phyloP scores from a whole-genome alignment of 2,888 invertebrate genomes.

The Drosophila paracracens region DNA sequence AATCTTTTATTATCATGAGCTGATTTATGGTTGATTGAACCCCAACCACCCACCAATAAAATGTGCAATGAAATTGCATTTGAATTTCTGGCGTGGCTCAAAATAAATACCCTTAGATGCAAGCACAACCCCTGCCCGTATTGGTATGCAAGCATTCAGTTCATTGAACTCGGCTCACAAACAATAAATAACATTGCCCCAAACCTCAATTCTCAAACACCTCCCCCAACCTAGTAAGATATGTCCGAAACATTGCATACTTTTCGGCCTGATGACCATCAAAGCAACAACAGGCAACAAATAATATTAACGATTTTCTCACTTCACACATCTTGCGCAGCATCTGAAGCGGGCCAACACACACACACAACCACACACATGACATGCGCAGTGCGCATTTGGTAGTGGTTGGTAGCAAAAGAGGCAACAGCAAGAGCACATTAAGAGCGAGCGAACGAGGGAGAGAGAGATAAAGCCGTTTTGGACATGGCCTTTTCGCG shows the following conservation, averaged over 20 bases:
- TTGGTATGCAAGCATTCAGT: slow-evolving; percentile 22
- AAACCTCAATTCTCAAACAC: slow-evolving; percentile 19
- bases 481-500: slow-evolving; percentile 82
- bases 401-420: slow-evolving; percentile 61
- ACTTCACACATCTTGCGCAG: slow-evolving; percentile 58
- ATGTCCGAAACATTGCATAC: slow-evolving; percentile 52
- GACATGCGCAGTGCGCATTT: slow-evolving; percentile 78
- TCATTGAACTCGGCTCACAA: slow-evolving; percentile 52
- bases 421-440: slow-evolving; percentile 44
- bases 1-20: neutral
- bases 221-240: slow-evolving; percentile 30
- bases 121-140: neutral
- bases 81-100: slow-evolving; percentile 13
- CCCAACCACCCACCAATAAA: neutral
- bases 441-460: slow-evolving; percentile 36
- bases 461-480: slow-evolving; percentile 1
- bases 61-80: slow-evolving; percentile 2
- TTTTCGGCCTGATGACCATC: slow-evolving; percentile 50
- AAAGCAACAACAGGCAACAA: slow-evolving; percentile 37
- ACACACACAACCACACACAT: slow-evolving; percentile 30
- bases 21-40: slow-evolving; percentile 17
- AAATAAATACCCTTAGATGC: slow-evolving; percentile 22
- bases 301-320: slow-evolving; percentile 76
- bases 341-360: slow-evolving; percentile 62
- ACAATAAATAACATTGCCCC: slow-evolving; percentile 30